These are phyloP conservation scores for Montipora capitata DNA, from an alignment of 92 coral and sea anemone genomes.

Conservation along the genomic window DNA sequence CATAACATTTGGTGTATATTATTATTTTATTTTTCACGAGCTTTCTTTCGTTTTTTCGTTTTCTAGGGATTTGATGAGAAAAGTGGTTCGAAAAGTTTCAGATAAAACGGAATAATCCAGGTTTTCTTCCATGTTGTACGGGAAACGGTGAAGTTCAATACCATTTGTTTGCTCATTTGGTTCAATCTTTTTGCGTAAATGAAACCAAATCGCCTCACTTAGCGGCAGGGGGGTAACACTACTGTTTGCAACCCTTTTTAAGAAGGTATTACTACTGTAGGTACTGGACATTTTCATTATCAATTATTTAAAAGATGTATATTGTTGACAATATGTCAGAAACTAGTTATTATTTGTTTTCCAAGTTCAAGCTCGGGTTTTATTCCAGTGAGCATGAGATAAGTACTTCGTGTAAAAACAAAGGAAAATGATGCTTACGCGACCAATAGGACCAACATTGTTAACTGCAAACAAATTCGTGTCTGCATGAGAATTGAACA, in stretches of 20 bases:
- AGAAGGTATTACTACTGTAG: too few species aligned
- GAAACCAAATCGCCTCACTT: too few species aligned
- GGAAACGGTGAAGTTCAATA: background rate
- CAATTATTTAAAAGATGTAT: background rate
- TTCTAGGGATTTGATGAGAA: constrained; percentile 84
- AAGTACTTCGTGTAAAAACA: too few species aligned
- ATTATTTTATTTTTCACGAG: too few species aligned
- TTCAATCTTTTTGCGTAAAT: background rate
- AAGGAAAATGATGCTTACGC: too few species aligned
- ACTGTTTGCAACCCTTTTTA: too few species aligned
- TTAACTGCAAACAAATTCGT: background rate
- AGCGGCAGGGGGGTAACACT: too few species aligned
- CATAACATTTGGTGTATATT: too few species aligned
- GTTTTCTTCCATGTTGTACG: background rate
- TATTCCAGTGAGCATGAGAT: too few species aligned
- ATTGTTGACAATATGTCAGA: background rate
- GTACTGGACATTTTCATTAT: background rate
- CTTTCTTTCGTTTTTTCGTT: background rate
- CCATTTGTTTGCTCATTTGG: background rate
- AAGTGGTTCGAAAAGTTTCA: constrained; percentile 56
- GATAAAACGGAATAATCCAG: constrained; percentile 13
- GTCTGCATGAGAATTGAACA: background rate
- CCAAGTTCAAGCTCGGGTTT: background rate
- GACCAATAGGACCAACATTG: too few species aligned
- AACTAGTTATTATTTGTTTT: background rate